These are phyloP conservation scores for Ashinkailepas kermadecensis DNA, from an alignment of 2,888 invertebrate genomes.

Conservation along the genomic window DNA sequence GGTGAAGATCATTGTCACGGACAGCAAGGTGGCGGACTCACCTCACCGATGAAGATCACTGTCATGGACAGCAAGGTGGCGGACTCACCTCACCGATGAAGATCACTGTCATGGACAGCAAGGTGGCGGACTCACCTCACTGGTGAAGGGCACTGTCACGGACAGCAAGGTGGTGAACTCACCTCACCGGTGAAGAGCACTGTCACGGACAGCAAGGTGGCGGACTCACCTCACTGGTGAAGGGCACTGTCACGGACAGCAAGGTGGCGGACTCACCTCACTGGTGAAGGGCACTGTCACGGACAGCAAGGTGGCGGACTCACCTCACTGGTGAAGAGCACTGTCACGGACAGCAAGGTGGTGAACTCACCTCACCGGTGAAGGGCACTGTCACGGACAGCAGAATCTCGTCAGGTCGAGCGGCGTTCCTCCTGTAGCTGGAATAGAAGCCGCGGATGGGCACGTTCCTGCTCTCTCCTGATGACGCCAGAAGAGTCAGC, in stretches of 20 bases:
- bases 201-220: no score
- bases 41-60: no score
- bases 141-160: no score
- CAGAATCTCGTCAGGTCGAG: constrained; percentile 69
- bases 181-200: no score
- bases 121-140: no score
- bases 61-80: no score
- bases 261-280: constrained; percentile 42
- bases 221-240: constrained; percentile 46
- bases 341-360: constrained; percentile 59
- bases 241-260: constrained; percentile 70
- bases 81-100: no score
- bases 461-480: constrained; percentile 58
- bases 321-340: constrained; percentile 60
- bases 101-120: no score
- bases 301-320: constrained; percentile 51
- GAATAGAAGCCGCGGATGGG: constrained; percentile 42
- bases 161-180: background rate
- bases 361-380: constrained; percentile 45
- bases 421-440: constrained; percentile 65
- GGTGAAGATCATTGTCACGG: no score
- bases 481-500: constrained; percentile 45
- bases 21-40: no score
- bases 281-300: constrained; percentile 67
- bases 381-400: constrained; percentile 70